These are phyloP conservation scores for Callorhinus ursinus DNA, from an alignment of 2,113 vertebrate species.

Conservation along the genomic window DNA sequence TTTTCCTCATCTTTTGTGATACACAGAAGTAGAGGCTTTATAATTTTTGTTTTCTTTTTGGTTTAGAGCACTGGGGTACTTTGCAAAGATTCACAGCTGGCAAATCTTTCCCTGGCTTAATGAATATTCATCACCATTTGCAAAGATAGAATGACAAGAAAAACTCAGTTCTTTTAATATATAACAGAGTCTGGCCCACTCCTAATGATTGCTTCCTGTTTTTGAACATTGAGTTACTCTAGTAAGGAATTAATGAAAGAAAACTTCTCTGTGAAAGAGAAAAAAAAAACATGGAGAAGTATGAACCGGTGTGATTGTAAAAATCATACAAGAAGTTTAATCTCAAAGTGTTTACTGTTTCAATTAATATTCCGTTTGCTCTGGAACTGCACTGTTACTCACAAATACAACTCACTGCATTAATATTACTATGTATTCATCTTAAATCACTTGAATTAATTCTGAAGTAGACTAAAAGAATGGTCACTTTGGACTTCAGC, in stretches of 20 bases:
- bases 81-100: conserved; percentile 69
- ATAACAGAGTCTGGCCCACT: neutral
- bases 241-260: conserved; percentile 39
- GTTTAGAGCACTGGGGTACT: conserved; percentile 40
- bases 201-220: conserved; percentile 46
- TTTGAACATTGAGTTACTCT: conserved; percentile 33
- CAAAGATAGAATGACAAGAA: conserved; percentile 51
- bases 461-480: neutral
- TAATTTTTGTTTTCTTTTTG: conserved; percentile 44
- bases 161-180: conserved; percentile 57
- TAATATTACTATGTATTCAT: neutral
- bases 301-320: neutral
- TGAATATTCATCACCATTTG: conserved; percentile 73
- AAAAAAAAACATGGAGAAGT: neutral
- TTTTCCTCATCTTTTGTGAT: conserved; percentile 38
- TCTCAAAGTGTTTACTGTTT: neutral
- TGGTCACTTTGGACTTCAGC: neutral
- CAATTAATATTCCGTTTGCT: neutral
- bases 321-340: neutral
- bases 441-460: neutral
- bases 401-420: neutral
- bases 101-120: conserved; percentile 30
- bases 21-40: conserved; percentile 35
- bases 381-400: neutral
- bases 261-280: neutral